Base-by-base conservation (phyloP, 1,140 invertebrate genomes). In the Tetramorium alpestre region DNA sequence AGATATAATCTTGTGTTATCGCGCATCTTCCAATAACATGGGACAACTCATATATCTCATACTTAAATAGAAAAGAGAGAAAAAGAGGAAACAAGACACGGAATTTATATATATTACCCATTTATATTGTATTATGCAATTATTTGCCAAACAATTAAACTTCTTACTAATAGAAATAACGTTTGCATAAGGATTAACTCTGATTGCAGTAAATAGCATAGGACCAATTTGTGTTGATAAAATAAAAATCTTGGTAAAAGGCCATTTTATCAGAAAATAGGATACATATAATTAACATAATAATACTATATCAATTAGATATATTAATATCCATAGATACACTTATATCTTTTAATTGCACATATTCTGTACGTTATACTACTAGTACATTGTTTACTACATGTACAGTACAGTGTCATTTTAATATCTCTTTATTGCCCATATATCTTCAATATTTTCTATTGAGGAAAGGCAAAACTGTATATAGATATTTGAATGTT, bases 371-470 rank as follows among this genome's bases (percentile, higher is more conserved):
- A 51, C 6, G 3, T 62, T 47, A 38, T 44, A 54, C 3, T 18
- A 18, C 6, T 54, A 2, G n/a, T 80, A 18, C 49, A 65, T 73
- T 81, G 41, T 86, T 77, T 65, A 62, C 22, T 87, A 67, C 25
- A 58, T 60, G 54, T 76, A 54, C 56, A 75, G 60, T 88, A 51
- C 77, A 69, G 56, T 49, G 41, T 28, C 11, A 81, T 22, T 64
- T 51, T 75, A 51, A 75, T 2, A 2, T 75, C 13, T 65, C 60
- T 78, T 69, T 41, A 81, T 41, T 72, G 81, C 81, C 60, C 70
- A 87, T 77, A 87, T 72, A 75, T 56, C 38, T 88, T 88, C 2
- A 49, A 7, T 88, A 58, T 54, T 51, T 88, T 88, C 60, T 80
- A 70, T 89, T 75, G 54, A 80, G 44, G 41, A 78, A 51, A 77